Conservation (phyloP, 2,113 vertebrate species). For the Climacteris rufus region DNA sequence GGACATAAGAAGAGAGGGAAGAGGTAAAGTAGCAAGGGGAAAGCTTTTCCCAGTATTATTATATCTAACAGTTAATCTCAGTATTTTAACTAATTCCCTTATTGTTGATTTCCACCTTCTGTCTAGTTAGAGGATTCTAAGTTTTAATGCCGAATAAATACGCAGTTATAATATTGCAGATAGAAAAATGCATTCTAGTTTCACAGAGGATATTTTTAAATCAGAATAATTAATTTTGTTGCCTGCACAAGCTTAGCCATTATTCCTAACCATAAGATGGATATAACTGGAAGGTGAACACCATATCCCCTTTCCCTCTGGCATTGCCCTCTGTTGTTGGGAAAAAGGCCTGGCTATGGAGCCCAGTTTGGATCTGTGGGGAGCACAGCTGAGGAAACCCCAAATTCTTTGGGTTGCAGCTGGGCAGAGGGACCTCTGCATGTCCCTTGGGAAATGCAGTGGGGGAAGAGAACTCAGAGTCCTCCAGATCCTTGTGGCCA, state of each 20-base stretch:
- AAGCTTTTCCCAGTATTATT: not conserved
- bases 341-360: not conserved
- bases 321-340: not conserved
- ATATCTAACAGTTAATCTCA: not conserved
- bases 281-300: not conserved
- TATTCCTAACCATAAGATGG: not conserved
- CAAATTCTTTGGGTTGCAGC: not conserved
- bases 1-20: not conserved
- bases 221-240: not conserved
- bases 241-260: not conserved
- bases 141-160: not conserved
- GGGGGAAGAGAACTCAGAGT: not conserved
- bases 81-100: not conserved
- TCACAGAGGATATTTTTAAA: not conserved
- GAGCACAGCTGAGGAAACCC: not conserved
- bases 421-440: not conserved
- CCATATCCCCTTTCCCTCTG: rapidly evolving
- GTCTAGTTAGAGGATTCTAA: not conserved
- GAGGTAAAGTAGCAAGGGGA: not conserved
- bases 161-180: not conserved
- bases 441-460: not conserved
- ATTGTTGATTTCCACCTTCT: not conserved
- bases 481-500: not conserved
- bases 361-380: not conserved
- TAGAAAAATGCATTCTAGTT: not conserved